phyloP scores from a whole-genome alignment of 1,140 invertebrate genomes.

The Formica exsecta region DNA sequence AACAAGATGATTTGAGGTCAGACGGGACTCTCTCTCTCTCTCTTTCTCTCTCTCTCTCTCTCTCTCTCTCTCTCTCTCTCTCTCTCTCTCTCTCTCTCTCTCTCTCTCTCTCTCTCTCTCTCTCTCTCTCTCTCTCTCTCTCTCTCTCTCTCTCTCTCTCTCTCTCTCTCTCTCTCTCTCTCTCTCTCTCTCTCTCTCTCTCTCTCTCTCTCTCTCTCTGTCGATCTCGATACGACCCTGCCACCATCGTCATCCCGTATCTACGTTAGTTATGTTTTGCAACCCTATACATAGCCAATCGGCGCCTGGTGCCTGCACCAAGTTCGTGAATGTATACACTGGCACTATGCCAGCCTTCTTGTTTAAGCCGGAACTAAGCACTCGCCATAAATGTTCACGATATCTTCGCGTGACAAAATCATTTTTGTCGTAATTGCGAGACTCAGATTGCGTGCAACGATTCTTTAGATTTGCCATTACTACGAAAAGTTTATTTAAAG shows the following conservation, averaged over 20 bases:
- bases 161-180: neutral
- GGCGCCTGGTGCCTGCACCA: neutral
- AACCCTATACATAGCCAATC: constrained; percentile 45
- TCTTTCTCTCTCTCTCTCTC: neutral
- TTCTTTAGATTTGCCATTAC: constrained; percentile 23
- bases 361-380: constrained; percentile 67
- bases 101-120: no score
- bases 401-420: constrained; percentile 58
- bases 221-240: constrained; percentile 45
- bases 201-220: neutral
- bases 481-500: constrained; percentile 7
- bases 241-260: constrained; percentile 60
- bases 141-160: no score
- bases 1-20: constrained; percentile 80
- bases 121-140: no score
- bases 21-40: constrained; percentile 14
- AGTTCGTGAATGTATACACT: constrained; percentile 47
- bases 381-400: constrained; percentile 47
- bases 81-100: neutral
- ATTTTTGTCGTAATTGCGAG: constrained; percentile 31
- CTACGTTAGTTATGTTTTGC: constrained; percentile 66
- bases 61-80: neutral
- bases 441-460: constrained; percentile 27
- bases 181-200: neutral
- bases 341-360: constrained; percentile 75